Base-by-base conservation (phyloP, 1,140 invertebrate genomes). In the Sinella curviseta region DNA sequence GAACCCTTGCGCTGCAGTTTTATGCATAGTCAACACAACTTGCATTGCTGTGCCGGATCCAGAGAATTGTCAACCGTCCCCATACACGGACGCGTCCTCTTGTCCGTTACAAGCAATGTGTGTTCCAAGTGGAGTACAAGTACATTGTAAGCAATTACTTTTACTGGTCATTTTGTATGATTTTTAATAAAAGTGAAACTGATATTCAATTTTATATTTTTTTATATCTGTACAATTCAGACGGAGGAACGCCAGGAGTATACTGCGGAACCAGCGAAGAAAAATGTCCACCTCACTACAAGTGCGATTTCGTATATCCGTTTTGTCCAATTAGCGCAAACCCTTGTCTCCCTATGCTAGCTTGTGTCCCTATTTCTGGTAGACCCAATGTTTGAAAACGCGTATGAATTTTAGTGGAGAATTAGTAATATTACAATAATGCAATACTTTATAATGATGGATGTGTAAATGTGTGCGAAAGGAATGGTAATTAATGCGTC, bases 1-100 rank as follows among this genome's bases (percentile, higher is more conserved):
- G 2, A 70, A 30, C 30, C 65, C 65, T 30, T 70, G 65, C 24
- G n/a, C n/a, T 31, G 26, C 1, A 14, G 24, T 24, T 8, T 4
- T 31, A 1, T 70, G 65, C 31, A 30, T 33, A 33, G 8, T 4
- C 12, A 24, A 24, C 24, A 31, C 26, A 31, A 70, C 2, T 12
- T 70, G 65, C 65, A 70, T 70, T 31, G 26, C 65, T 30, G 26
- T 70, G 3, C 65, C 65, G 12, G 57, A 60, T 60, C 57, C 57
- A 17, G 65, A 70, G 3, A 33, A 33, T 14, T 70, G 65, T 70
- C 8, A 48, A 70, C 3, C 31, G 12, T 24, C 24, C 55, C 3
- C 26, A 16, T 12, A 4, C 57, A 4, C 14, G 14, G 4, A 48
- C 20, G 8, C 57, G 24, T 8, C 4, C 8, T 60, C 57, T 70